These are phyloP conservation scores for Caranx ignobilis DNA, from an alignment of 2,113 vertebrate species.

Conservation along the genomic window DNA sequence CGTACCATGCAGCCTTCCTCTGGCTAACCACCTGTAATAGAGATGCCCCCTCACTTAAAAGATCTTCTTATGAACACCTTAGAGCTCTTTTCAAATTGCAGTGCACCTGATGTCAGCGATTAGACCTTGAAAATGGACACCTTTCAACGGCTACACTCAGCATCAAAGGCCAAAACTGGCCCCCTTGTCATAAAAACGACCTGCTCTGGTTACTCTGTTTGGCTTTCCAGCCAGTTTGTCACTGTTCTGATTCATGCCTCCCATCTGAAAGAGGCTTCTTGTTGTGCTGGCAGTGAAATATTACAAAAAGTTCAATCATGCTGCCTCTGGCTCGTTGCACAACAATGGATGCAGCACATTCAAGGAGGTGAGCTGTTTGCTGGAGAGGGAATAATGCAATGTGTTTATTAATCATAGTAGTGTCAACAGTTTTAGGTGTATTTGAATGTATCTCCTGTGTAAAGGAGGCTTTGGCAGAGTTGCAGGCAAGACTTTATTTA, in stretches of 20 bases:
- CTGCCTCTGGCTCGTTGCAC: slow-evolving; percentile 67
- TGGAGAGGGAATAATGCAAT: neutral
- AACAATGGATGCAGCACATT: slow-evolving; percentile 56
- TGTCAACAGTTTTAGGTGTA: neutral
- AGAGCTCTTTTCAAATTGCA: slow-evolving; percentile 59
- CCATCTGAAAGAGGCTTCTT: slow-evolving; percentile 77
- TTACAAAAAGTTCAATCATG: slow-evolving; percentile 76
- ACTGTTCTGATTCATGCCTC: slow-evolving; percentile 75
- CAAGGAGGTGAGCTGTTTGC: slow-evolving; percentile 57
- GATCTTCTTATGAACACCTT: slow-evolving; percentile 59
- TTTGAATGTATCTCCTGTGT: slow-evolving; percentile 12
- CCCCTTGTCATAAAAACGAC: slow-evolving; percentile 68
- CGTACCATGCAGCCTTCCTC: slow-evolving; percentile 46
- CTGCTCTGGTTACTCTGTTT: slow-evolving; percentile 79
- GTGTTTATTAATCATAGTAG: slow-evolving; percentile 10
- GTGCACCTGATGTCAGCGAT: slow-evolving; percentile 72
- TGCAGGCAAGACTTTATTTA: neutral
- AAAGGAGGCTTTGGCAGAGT: neutral
- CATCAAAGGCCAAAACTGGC: slow-evolving; percentile 77
- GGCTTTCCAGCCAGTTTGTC: slow-evolving; percentile 82
- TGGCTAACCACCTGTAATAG: slow-evolving; percentile 53
- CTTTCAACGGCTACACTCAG: slow-evolving; percentile 79
- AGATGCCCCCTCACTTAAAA: slow-evolving; percentile 62
- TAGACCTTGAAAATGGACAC: slow-evolving; percentile 76
- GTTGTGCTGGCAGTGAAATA: slow-evolving; percentile 75